These are phyloP conservation scores for Caenorhabditis macrosperma DNA, from an alignment of 2,888 invertebrate species.

Conservation along the genomic window DNA sequence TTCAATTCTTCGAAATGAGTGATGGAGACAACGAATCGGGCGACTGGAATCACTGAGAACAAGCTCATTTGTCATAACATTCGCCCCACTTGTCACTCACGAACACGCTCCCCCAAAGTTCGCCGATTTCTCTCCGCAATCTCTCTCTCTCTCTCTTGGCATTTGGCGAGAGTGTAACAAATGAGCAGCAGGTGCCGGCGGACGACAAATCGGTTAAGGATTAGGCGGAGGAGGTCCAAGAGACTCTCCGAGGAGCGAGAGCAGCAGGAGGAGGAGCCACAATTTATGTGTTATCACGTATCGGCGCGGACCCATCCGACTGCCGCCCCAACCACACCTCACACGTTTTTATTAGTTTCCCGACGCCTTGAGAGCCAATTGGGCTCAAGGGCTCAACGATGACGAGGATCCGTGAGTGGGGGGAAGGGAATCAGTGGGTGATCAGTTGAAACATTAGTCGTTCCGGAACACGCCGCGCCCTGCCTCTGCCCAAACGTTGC, in stretches of 20 bases:
- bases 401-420: too few relatives aligned
- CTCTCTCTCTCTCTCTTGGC: not conserved
- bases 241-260: not conserved
- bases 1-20: conserved; percentile 23
- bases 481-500: not conserved
- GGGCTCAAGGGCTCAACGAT: too few relatives aligned
- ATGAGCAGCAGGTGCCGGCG: conserved; percentile 50
- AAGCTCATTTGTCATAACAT: conserved; percentile 48
- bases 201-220: conserved; percentile 40
- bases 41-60: conserved; percentile 6
- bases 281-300: conserved; percentile 58
- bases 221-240: conserved; percentile 9
- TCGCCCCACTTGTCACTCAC: conserved; percentile 12
- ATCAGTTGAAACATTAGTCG: conserved; percentile 1
- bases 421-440: not conserved
- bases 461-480: not conserved
- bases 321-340: conserved; percentile 25
- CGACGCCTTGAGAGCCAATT: conserved; percentile 24
- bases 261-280: conserved; percentile 5
- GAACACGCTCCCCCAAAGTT: conserved; percentile 11
- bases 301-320: conserved; percentile 14
- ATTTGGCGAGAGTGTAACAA: conserved; percentile 21
- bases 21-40: conserved; percentile 14
- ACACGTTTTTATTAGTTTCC: conserved; percentile 40
- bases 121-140: conserved; percentile 18